These are phyloP conservation scores for Orcinus orca DNA, from an alignment of 2,113 vertebrate genomes.

Conservation along the genomic window DNA sequence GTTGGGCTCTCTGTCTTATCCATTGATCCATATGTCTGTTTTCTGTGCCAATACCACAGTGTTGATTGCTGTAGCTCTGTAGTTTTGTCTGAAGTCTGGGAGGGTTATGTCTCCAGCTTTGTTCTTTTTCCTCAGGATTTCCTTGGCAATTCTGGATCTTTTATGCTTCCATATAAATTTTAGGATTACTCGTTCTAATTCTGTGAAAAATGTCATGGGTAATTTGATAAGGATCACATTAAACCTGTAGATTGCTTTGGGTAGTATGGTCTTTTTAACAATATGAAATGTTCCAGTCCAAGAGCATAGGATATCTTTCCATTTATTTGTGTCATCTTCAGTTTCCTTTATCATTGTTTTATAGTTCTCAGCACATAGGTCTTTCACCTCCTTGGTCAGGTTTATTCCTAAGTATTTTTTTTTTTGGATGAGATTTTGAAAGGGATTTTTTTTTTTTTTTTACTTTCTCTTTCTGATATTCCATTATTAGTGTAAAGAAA, in stretches of 20 bases:
- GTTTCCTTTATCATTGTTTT: not conserved
- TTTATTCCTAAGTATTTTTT: not conserved
- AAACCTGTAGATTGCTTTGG: too few relatives aligned
- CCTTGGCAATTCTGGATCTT: not conserved
- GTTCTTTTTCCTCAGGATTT: not conserved
- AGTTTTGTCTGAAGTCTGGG: not conserved
- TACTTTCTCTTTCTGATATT: not conserved
- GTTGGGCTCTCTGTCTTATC: not conserved
- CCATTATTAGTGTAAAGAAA: not conserved
- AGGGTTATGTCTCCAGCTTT: not conserved
- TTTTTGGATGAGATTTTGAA: not conserved
- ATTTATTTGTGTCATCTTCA: not conserved
- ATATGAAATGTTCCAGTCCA: not conserved
- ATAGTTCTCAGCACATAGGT: not conserved
- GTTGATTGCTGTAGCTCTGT: not conserved
- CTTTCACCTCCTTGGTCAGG: not conserved
- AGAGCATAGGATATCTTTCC: not conserved
- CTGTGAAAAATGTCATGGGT: not conserved
- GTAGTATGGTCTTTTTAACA: not conserved
- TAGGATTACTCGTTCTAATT: not conserved
- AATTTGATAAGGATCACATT: not conserved
- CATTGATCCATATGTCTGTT: not conserved
- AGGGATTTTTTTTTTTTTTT: not conserved
- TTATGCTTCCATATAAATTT: not conserved
- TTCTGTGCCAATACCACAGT: not conserved